phyloP scores from a whole-genome alignment of 2,113 vertebrate species.

The Agapornis roseicollis region DNA sequence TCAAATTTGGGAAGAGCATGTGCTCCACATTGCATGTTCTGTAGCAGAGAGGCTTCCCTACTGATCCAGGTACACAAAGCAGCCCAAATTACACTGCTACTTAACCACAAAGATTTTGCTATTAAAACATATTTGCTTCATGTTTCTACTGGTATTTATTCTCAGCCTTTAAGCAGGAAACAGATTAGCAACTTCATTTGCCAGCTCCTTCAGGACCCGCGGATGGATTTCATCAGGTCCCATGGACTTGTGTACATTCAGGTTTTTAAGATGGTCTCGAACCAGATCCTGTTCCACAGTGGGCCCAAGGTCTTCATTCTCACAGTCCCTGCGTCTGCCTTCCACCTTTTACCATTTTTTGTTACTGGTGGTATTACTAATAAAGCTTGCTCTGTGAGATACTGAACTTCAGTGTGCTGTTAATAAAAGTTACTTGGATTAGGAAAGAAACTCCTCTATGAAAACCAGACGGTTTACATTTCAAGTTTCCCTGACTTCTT shows the following conservation, averaged over 20 bases:
- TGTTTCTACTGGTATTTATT: neutral
- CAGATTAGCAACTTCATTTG: no score
- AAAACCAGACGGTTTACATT: conserved; percentile 10
- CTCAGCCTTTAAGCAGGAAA: neutral
- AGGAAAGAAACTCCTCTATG: neutral
- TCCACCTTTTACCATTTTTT: neutral
- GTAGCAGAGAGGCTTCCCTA: neutral
- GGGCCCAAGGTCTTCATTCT: no score
- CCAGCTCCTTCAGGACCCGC: no score
- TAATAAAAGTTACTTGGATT: neutral
- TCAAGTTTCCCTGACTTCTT: neutral
- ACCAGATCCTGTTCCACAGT: no score
- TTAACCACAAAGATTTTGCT: neutral
- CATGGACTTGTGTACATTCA: no score
- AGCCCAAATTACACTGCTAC: neutral
- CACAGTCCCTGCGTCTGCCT: no score
- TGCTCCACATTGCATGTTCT: neutral
- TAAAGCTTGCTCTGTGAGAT: neutral
- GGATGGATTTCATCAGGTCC: no score
- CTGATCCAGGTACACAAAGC: neutral
- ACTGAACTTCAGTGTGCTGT: neutral
- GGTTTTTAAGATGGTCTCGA: no score
- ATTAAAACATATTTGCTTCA: neutral
- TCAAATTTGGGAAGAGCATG: neutral
- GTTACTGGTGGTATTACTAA: neutral